Evolutionary conservation across 2,797 vertebrate species (phyloP).

Genomic region (Lithobates pipiens): DNA sequence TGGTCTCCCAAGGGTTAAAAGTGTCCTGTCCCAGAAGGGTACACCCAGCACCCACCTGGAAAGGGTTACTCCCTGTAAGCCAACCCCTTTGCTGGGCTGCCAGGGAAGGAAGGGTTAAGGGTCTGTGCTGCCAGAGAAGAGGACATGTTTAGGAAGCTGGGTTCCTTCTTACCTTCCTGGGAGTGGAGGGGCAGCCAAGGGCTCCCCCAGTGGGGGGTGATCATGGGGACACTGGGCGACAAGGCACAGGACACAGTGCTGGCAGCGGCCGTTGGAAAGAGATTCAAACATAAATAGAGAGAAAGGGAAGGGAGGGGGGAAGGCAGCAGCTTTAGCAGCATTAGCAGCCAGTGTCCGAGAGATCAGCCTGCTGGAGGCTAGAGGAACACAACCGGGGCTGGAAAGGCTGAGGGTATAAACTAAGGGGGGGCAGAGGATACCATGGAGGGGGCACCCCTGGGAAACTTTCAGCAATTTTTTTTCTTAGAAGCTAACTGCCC

Average conservation of each 20-base stretch:
- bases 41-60: not conserved
- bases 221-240: not conserved
- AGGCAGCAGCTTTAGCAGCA: not conserved
- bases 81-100: not conserved
- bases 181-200: slow-evolving; percentile 23
- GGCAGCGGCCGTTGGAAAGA: slow-evolving; percentile 23
- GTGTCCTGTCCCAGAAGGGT: too few species aligned
- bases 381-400: too few species aligned
- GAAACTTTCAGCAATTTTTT: too few species aligned
- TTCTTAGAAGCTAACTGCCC: too few species aligned
- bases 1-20: too few species aligned
- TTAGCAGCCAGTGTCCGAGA: too few species aligned
- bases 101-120: slow-evolving; percentile 44
- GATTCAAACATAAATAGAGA: slow-evolving; percentile 26
- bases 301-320: not conserved
- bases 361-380: too few species aligned
- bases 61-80: not conserved
- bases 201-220: slow-evolving; percentile 1
- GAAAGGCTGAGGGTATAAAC: too few species aligned
- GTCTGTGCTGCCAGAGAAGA: slow-evolving; percentile 40
- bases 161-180: slow-evolving; percentile 40
- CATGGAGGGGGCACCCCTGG: too few species aligned
- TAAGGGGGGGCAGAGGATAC: too few species aligned
- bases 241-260: slow-evolving; percentile 5
- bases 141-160: slow-evolving; percentile 40